Percentiles rank a stretch among this genome's conserved stretches.
These are phyloP conservation scores for Ciconia maguari DNA, from an alignment of 2,113 vertebrate species.

Conservation along the genomic window DNA sequence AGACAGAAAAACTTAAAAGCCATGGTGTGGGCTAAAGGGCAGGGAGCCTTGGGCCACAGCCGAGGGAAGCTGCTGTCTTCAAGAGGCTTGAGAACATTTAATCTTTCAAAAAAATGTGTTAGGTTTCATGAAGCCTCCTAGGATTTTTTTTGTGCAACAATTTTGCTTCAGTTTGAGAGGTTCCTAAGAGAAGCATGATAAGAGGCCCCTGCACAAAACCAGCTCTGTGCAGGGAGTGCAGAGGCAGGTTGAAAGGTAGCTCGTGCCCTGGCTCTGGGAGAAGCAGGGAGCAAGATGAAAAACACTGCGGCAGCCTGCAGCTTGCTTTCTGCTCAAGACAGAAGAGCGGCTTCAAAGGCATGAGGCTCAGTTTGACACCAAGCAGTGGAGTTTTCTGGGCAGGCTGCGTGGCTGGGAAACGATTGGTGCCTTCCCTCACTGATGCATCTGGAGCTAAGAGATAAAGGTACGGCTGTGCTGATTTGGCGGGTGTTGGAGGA, in stretches of 20 bases:
- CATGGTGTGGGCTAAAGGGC: background rate
- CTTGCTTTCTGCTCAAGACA: background rate
- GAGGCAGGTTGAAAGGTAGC: background rate
- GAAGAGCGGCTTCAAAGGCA: slow-evolving; percentile 33
- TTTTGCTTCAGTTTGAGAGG: slow-evolving; percentile 1
- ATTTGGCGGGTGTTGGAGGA: background rate
- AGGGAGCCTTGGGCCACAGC: background rate
- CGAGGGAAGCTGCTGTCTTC: background rate
- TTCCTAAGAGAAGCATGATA: background rate
- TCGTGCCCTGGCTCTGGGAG: background rate
- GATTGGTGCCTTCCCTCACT: background rate
- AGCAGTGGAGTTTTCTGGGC: background rate
- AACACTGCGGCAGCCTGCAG: background rate
- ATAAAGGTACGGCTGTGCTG: background rate
- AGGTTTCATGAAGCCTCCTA: background rate
- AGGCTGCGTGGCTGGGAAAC: background rate
- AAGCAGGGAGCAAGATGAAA: slow-evolving; percentile 35
- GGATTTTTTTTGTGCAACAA: background rate
- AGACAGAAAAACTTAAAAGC: slow-evolving; percentile 24
- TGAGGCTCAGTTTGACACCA: slow-evolving; percentile 19
- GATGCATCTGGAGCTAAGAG: background rate
- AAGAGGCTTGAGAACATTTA: background rate
- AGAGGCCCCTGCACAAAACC: background rate
- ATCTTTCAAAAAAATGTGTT: background rate
- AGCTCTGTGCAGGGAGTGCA: background rate